These are phyloP conservation scores for Nerophis ophidion DNA, from an alignment of 2,113 vertebrate genomes.

Conservation along the genomic window DNA sequence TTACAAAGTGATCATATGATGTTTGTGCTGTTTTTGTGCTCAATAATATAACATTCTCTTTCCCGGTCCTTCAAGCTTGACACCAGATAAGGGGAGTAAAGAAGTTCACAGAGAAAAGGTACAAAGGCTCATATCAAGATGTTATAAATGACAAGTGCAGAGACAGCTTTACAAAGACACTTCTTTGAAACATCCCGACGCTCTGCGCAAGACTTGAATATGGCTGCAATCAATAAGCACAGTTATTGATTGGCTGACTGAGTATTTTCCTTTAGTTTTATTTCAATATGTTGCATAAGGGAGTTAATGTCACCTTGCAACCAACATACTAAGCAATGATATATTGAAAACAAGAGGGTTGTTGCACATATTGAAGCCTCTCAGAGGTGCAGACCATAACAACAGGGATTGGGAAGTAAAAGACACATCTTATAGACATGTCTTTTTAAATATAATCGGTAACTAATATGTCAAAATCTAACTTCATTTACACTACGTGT, in stretches of 20 bases:
- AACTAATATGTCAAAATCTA: slow-evolving; percentile 5
- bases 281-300: slow-evolving; percentile 12
- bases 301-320: background rate
- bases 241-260: slow-evolving; percentile 20
- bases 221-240: slow-evolving; percentile 27
- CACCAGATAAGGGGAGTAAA: slow-evolving; percentile 62
- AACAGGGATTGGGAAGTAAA: slow-evolving; percentile 35
- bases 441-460: slow-evolving; percentile 1
- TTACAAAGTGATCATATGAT: background rate
- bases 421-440: slow-evolving; percentile 30
- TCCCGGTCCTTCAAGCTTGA: slow-evolving; percentile 56
- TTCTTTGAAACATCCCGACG: slow-evolving; percentile 31
- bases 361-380: slow-evolving; percentile 64
- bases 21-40: background rate
- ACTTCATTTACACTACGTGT: slow-evolving; percentile 12
- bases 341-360: slow-evolving; percentile 16
- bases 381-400: slow-evolving; percentile 44
- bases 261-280: background rate
- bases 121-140: slow-evolving; percentile 50
- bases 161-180: slow-evolving; percentile 49
- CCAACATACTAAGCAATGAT: background rate
- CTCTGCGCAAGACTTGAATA: slow-evolving; percentile 67
- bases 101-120: slow-evolving; percentile 56
- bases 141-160: background rate
- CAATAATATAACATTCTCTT: slow-evolving; percentile 37